These are phyloP conservation scores for Euzophera pinguis DNA, from an alignment of 2,888 invertebrate genomes.

Conservation along the genomic window DNA sequence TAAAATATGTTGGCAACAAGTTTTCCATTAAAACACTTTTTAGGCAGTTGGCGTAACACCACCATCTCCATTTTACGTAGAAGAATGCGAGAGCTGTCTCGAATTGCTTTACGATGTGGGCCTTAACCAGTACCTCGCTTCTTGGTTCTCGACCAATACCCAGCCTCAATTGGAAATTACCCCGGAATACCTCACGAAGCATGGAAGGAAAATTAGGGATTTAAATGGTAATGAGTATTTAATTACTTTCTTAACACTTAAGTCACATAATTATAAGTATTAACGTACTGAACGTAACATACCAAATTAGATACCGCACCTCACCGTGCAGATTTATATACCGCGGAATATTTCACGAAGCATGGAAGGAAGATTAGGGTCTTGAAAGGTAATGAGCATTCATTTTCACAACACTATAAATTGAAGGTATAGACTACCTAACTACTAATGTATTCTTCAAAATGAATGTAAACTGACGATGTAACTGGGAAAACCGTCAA, in stretches of 20 bases:
- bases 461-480: no score
- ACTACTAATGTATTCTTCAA: no score
- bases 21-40: no score
- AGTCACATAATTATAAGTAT: no score
- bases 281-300: no score
- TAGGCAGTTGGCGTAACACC: slow-evolving; percentile 81
- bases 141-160: slow-evolving; percentile 84
- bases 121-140: slow-evolving; percentile 84
- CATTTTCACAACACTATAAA: no score
- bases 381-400: slow-evolving; percentile 39
- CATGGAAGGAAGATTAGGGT: slow-evolving; percentile 62
- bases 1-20: no score
- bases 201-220: slow-evolving; percentile 60
- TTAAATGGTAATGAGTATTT: slow-evolving; percentile 39
- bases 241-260: no score
- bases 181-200: slow-evolving; percentile 61
- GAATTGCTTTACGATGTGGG: slow-evolving; percentile 88
- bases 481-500: no score
- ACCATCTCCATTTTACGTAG: slow-evolving; percentile 91
- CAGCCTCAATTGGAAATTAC: slow-evolving; percentile 77
- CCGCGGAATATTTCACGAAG: slow-evolving; percentile 61
- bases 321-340: no score
- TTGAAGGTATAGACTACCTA: no score
- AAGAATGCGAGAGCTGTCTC: slow-evolving; percentile 93
- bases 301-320: no score